Percentiles rank a stretch among this genome's conserved stretches.
phyloP scores from a whole-genome alignment of 2,888 invertebrate genomes.

The Eristalis arbustorum region DNA sequence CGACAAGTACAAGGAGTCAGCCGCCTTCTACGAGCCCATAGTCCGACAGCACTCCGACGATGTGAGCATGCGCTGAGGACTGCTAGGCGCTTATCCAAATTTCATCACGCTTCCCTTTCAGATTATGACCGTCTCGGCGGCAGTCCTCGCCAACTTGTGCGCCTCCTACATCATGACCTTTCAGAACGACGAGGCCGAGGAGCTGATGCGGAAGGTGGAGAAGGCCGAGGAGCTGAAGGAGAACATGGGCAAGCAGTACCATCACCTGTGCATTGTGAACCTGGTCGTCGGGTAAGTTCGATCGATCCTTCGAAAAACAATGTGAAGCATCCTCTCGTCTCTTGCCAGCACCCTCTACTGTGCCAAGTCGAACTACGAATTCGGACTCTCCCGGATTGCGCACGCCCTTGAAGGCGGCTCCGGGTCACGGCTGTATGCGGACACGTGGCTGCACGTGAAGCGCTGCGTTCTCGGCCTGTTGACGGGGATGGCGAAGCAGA shows the following conservation, averaged over 20 bases:
- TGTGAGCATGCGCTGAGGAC: conserved; percentile 81
- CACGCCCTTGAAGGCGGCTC: conserved; percentile 87
- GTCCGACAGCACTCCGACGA: conserved; percentile 97
- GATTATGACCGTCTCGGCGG: conserved; percentile 97
- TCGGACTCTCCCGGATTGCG: conserved; percentile 97
- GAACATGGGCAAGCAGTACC: conserved; percentile 92
- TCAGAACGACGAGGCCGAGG: conserved; percentile 99
- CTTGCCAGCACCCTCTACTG: conserved; percentile 93
- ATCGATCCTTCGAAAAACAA: not conserved
- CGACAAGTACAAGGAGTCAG: conserved; percentile 98
- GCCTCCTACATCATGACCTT: conserved; percentile 99
- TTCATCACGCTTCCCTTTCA: conserved; percentile 77
- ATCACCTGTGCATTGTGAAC: conserved; percentile 99
- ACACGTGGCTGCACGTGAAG: conserved; percentile 99
- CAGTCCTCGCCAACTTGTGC: conserved; percentile 98
- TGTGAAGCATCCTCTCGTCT: not conserved
- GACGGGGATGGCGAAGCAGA: conserved; percentile 92
- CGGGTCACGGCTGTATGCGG: conserved; percentile 91
- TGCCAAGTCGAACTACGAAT: conserved; percentile 99
- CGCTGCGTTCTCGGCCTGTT: conserved; percentile 94
- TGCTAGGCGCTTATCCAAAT: not conserved
- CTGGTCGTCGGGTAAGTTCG: conserved; percentile 92
- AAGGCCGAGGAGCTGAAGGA: conserved; percentile 97
- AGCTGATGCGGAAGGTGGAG: conserved; percentile 98
- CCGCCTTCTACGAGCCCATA: conserved; percentile 98